A percentile compares a stretch with the other conserved stretches of the same genome.
phyloP scores from a whole-genome alignment of 35 echinoderm and acorn worm genomes.

The Hemicentrotus pulcherrimus region DNA sequence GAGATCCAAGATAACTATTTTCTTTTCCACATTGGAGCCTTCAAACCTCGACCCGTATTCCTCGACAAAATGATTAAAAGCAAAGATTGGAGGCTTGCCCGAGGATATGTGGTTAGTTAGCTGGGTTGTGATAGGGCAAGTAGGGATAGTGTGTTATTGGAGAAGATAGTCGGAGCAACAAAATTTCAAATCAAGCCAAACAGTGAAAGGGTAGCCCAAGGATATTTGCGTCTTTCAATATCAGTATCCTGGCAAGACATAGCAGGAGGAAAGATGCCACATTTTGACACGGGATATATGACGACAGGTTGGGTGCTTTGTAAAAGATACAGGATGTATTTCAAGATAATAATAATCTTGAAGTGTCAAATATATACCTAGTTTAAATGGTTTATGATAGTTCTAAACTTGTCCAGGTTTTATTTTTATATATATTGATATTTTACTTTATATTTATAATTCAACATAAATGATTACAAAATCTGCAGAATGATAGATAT shows the following conservation, averaged over 20 bases:
- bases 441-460: background rate
- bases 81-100: background rate
- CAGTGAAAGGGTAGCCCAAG: background rate
- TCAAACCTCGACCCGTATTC: background rate
- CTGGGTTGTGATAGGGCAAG: background rate
- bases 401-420: background rate
- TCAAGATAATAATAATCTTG: background rate
- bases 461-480: background rate
- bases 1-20: background rate
- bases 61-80: background rate
- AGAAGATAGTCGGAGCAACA: background rate
- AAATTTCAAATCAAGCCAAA: constrained; percentile 10
- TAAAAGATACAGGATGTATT: background rate
- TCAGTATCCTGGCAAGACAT: background rate
- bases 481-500: background rate
- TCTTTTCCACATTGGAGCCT: background rate
- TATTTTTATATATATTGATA: no score
- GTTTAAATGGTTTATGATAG: background rate
- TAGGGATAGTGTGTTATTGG: background rate
- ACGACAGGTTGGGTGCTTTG: background rate
- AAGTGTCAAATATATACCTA: background rate
- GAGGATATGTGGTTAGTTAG: background rate
- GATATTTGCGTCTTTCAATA: background rate
- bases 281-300: background rate
- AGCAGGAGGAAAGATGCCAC: background rate